Conservation (phyloP, 2,113 vertebrate genomes). For the Thalassarche chlororhynchos region DNA sequence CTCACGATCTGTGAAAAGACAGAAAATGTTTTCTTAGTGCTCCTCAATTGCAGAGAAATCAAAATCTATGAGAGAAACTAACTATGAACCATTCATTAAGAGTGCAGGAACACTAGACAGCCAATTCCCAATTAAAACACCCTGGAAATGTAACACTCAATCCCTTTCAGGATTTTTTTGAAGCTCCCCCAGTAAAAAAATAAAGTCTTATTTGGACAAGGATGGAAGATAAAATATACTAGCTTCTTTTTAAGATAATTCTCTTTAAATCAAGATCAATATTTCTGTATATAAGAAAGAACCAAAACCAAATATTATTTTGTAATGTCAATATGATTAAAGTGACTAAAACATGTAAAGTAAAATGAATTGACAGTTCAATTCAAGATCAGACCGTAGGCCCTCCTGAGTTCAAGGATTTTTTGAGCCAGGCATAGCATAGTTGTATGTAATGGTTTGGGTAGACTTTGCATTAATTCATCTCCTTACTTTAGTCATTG, state of each 20-base stretch:
- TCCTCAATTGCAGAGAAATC: not conserved
- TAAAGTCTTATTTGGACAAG: not conserved
- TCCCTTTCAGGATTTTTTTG: not conserved
- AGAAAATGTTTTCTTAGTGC: not conserved
- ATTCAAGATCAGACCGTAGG: not conserved
- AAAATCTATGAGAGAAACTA: not conserved
- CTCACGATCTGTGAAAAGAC: no score
- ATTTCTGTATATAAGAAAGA: not conserved
- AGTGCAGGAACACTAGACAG: not conserved
- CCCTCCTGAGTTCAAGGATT: not conserved
- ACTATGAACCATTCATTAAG: not conserved
- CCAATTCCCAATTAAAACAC: not conserved
- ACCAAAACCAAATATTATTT: not conserved
- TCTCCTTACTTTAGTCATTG: not conserved
- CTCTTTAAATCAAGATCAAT: not conserved
- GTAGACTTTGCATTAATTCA: not conserved
- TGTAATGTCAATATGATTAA: not conserved
- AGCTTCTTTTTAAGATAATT: not conserved
- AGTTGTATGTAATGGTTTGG: not conserved
- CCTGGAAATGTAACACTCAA: not conserved
- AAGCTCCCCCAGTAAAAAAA: not conserved
- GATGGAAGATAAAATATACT: not conserved
- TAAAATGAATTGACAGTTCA: not conserved
- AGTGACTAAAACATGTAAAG: not conserved
- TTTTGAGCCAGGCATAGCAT: not conserved